Percentiles rank a stretch among this genome's conserved stretches.
Conservation (phyloP, 2,888 invertebrate genomes). For the Zhengitettix transpicula region DNA sequence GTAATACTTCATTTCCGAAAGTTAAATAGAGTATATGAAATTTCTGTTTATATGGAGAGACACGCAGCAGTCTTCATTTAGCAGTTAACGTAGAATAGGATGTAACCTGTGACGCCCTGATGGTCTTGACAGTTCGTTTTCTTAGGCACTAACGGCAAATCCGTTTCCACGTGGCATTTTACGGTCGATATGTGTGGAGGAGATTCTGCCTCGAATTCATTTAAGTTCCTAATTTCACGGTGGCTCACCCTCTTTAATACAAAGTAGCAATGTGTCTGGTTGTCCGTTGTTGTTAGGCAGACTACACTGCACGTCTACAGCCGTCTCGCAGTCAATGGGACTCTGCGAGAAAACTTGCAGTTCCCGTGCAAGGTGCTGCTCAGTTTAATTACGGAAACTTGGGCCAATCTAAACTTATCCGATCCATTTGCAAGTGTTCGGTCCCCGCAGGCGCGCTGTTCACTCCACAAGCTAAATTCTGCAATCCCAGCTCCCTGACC, state of each 20-base stretch:
- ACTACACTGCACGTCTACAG: neutral
- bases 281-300: constrained; percentile 1
- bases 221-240: constrained; percentile 2
- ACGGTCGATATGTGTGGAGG: too few relatives aligned
- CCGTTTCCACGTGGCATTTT: too few relatives aligned
- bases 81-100: too few relatives aligned
- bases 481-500: too few relatives aligned
- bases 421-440: neutral
- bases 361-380: neutral
- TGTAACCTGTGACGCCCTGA: too few relatives aligned
- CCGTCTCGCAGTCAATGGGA: neutral
- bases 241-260: constrained; percentile 1
- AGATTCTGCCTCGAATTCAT: neutral
- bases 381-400: neutral
- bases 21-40: too few relatives aligned
- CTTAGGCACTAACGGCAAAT: too few relatives aligned
- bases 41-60: too few relatives aligned
- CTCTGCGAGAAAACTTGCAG: neutral
- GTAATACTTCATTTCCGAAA: too few relatives aligned
- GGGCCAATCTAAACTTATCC: neutral
- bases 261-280: constrained; percentile 1
- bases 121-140: too few relatives aligned
- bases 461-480: too few relatives aligned
- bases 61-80: too few relatives aligned
- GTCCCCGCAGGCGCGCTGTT: neutral